Conservation (phyloP, 2,797 vertebrate genomes). For the Ctenopoma multispine region DNA sequence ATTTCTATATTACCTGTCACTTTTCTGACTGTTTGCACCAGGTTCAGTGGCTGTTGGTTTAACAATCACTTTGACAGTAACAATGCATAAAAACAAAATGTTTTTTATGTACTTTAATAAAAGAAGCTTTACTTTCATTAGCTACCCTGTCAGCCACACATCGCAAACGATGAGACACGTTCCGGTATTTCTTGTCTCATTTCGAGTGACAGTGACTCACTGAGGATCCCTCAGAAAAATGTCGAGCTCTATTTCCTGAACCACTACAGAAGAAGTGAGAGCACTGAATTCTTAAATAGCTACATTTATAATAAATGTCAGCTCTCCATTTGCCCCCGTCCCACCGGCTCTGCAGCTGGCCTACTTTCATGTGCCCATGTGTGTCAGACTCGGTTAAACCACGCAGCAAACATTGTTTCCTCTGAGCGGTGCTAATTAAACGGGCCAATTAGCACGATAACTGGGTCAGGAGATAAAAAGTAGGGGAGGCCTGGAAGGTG, state of each 20-base stretch:
- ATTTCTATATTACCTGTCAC: too few species aligned
- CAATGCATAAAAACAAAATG: too few species aligned
- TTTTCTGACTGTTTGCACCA: too few species aligned
- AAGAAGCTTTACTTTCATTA: too few species aligned
- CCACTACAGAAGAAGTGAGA: background rate
- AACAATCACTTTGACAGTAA: too few species aligned
- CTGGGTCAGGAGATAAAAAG: conserved; percentile 28
- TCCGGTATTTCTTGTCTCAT: background rate
- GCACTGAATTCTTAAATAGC: conserved; percentile 15
- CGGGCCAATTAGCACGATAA: conserved; percentile 52
- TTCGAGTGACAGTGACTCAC: conserved; percentile 22
- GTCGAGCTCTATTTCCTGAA: conserved; percentile 3
- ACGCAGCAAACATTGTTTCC: conserved; percentile 25
- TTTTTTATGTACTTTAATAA: too few species aligned
- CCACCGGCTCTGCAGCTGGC: conserved; percentile 39
- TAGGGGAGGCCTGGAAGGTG: background rate
- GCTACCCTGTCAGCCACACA: too few species aligned
- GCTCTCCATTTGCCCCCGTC: conserved; percentile 20
- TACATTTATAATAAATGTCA: conserved; percentile 45
- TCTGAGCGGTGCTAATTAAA: conserved; percentile 55
- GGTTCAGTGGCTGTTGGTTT: too few species aligned
- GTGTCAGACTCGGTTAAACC: conserved; percentile 26
- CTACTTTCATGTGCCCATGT: conserved; percentile 53
- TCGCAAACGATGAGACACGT: too few species aligned
- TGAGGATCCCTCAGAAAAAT: conserved; percentile 19